Base-by-base conservation (phyloP, 2,888 invertebrate genomes). In the Hermaeophaga mercurialis region DNA sequence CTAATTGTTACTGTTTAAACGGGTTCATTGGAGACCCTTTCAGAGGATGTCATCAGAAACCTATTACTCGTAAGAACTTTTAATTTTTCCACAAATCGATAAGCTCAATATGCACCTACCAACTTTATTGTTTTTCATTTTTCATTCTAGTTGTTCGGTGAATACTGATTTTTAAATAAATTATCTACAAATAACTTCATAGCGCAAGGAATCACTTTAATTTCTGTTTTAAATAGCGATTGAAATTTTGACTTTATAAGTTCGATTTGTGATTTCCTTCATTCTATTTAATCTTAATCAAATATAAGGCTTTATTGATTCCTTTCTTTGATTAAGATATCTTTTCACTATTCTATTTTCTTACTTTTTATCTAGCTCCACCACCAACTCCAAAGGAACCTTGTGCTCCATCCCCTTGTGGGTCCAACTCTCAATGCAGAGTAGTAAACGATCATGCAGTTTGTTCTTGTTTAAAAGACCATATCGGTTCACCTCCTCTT, bases 1-100 rank as follows among this genome's bases (percentile, higher is more conserved):
- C 94, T 2, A 84, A 87, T 19, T 92, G 92, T 70, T 83, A 83
- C 46, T 92, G 92, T 74, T 71, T 85, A 43, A 78, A 84, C 36
- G 90, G 89, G 64, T 89, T 85, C 70, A 88, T 87, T 58, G 93
- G 93, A 74, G 88, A 91, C 80, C 89, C 93, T 8, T 82, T 89
- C 65, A 80, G 82, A 56, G 86, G 89, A 54, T 93, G 93, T 73
- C 86, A 88, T 65, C 75, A 79, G 66, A 81, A 80, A 58, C 72
- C 70, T 45, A 55, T 59, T 65, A 67, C 74, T 65, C 72, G 80
- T 81, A 78, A 77, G 74, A 65, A 58, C 28, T 38, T 6, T 46
- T 46, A 38, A 22, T 22, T 18, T 22, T 33, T 17, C 4, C 12
- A 46, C n/a, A 33, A 31, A 15, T 44, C 11, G 14, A 8, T 44